Percentiles rank a stretch among this genome's conserved stretches.
Evolutionary conservation across 2,888 invertebrate genomes (phyloP).

Genomic region (Panzeria rudis): DNA sequence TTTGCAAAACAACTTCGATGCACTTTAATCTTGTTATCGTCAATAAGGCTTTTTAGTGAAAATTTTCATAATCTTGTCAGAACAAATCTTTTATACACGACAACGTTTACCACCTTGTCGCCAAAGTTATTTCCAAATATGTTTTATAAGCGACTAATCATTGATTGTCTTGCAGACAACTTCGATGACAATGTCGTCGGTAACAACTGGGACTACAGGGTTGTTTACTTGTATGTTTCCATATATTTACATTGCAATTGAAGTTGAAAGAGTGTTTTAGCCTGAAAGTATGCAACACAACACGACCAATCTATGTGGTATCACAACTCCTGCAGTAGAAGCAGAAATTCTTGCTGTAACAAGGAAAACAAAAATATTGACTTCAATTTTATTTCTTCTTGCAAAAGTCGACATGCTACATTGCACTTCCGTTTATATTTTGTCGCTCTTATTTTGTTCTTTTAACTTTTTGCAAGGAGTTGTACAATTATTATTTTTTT

Average conservation of each 20-base stretch:
- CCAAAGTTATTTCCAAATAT: too few relatives aligned
- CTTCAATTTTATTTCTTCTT: slow-evolving; percentile 43
- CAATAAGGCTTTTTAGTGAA: too few relatives aligned
- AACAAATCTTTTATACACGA: too few relatives aligned
- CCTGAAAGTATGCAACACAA: slow-evolving; percentile 55
- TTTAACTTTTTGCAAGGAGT: slow-evolving; percentile 23
- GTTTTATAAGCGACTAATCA: too few relatives aligned
- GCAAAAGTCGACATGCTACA: slow-evolving; percentile 52
- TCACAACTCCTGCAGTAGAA: neutral
- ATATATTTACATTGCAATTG: neutral
- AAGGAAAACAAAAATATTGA: slow-evolving; percentile 29
- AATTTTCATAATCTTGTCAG: too few relatives aligned
- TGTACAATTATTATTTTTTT: slow-evolving; percentile 24
- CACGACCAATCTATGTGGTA: slow-evolving; percentile 38
- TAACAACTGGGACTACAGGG: too few relatives aligned
- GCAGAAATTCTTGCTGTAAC: slow-evolving; percentile 20
- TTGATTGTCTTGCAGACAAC: too few relatives aligned
- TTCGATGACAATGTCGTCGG: too few relatives aligned
- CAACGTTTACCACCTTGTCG: too few relatives aligned
- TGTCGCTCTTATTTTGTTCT: slow-evolving; percentile 2
- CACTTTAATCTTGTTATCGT: too few relatives aligned
- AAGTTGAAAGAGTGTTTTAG: slow-evolving; percentile 51
- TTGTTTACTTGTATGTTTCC: neutral
- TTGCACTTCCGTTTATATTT: slow-evolving; percentile 59
- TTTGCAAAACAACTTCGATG: too few relatives aligned